A percentile compares a stretch with the other conserved stretches of the same genome.
Conservation (phyloP, 2,797 vertebrate genomes). For the Halcyon leucocephala region DNA sequence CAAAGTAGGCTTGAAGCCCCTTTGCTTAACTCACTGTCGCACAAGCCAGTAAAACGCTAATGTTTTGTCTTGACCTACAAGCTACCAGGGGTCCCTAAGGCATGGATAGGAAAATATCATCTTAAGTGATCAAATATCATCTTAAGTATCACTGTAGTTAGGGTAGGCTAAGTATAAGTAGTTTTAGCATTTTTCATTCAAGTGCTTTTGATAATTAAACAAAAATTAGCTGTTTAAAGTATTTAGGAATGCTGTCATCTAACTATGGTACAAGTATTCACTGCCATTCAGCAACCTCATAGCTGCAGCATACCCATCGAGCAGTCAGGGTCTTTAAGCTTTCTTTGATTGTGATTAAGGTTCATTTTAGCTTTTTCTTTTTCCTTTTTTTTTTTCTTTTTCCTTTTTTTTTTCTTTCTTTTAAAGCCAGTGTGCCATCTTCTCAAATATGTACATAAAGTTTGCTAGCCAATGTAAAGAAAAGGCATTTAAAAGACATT, state of each 20-base stretch:
- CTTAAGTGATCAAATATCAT: background rate
- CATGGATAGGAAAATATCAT: background rate
- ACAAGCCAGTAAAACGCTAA: background rate
- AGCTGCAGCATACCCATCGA: background rate
- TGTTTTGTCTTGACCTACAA: background rate
- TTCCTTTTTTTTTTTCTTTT: constrained; percentile 19
- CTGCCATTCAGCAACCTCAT: background rate
- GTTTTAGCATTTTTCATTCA: constrained; percentile 24
- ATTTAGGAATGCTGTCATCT: constrained; percentile 33
- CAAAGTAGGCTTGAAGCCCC: constrained; percentile 91
- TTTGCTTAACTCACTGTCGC: constrained; percentile 75
- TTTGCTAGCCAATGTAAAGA: constrained; percentile 36
- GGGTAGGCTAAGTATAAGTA: background rate
- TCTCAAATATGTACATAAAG: constrained; percentile 67
- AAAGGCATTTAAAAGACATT: constrained; percentile 26
- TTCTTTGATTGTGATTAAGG: constrained; percentile 83
- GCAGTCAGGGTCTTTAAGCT: constrained; percentile 77
- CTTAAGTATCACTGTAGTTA: background rate
- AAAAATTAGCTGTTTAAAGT: constrained; percentile 11
- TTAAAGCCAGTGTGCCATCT: constrained; percentile 82
- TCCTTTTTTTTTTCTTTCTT: background rate
- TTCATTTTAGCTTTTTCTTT: constrained; percentile 79
- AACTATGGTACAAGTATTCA: background rate
- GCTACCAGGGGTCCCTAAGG: background rate
- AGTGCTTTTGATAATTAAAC: constrained; percentile 1